These are phyloP conservation scores for Agrilus planipennis DNA, from an alignment of 1,140 invertebrate genomes.

Conservation along the genomic window DNA sequence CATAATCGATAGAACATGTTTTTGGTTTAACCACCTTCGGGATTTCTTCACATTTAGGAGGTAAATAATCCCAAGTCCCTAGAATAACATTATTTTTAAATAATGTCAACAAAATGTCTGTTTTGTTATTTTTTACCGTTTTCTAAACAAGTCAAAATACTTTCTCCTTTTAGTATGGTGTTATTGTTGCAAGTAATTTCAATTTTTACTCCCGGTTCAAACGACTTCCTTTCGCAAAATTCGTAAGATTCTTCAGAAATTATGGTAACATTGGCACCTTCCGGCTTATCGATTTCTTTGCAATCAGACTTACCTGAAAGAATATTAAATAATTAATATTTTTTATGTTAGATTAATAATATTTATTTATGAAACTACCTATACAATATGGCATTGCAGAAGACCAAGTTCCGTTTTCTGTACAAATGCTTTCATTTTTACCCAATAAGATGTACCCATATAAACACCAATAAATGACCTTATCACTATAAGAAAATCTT, in stretches of 20 bases:
- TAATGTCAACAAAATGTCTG: constrained; percentile 4
- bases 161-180: constrained; percentile 33
- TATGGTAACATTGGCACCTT: constrained; percentile 31
- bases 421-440: constrained; percentile 35
- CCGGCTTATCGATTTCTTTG: constrained; percentile 32
- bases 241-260: constrained; percentile 17
- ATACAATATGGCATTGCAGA: constrained; percentile 36
- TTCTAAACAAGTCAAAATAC: constrained; percentile 36
- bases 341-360: not conserved
- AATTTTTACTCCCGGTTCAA: constrained; percentile 8
- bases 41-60: constrained; percentile 28
- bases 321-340: too few species aligned
- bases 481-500: constrained; percentile 41
- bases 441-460: constrained; percentile 41
- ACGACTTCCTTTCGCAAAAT: constrained; percentile 8
- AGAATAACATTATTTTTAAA: constrained; percentile 3
- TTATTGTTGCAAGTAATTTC: constrained; percentile 37
- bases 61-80: constrained; percentile 32
- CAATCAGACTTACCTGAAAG: constrained; percentile 25
- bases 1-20: constrained; percentile 18
- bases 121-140: constrained; percentile 29
- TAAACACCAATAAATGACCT: constrained; percentile 40
- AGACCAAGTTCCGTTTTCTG: constrained; percentile 40
- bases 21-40: constrained; percentile 23
- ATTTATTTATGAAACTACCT: constrained; percentile 29